These are phyloP conservation scores for Lepisosteus osseus DNA, from an alignment of 2,113 vertebrate species.

Conservation along the genomic window DNA sequence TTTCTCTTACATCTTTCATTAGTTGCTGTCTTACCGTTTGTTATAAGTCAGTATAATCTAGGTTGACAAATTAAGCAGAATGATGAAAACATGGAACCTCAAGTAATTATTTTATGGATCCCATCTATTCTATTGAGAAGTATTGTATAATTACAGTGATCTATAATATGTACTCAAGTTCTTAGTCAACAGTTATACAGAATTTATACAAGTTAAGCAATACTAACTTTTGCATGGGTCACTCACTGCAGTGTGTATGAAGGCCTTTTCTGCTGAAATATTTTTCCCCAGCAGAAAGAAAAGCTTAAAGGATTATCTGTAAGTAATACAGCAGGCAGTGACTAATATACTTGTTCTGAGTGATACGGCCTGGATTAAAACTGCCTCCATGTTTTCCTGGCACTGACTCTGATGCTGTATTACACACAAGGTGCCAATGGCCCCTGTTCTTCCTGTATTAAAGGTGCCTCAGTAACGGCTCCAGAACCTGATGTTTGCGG, in stretches of 20 bases:
- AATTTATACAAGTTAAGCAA: constrained; percentile 14
- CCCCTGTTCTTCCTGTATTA: not conserved
- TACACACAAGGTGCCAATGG: not conserved
- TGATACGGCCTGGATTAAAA: constrained; percentile 24
- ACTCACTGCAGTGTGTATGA: not conserved
- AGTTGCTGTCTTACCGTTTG: too few relatives aligned
- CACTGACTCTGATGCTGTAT: not conserved
- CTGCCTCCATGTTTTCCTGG: not conserved
- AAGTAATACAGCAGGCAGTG: constrained; percentile 34
- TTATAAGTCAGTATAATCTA: too few relatives aligned
- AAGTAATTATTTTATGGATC: too few relatives aligned
- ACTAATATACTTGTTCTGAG: constrained; percentile 29
- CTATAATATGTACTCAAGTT: too few relatives aligned
- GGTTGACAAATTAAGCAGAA: too few relatives aligned
- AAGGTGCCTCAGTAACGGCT: not conserved
- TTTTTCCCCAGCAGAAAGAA: constrained; percentile 30
- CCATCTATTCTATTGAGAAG: too few relatives aligned
- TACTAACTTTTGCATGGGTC: constrained; percentile 8
- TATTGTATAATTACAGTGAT: too few relatives aligned
- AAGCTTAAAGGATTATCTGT: constrained; percentile 38
- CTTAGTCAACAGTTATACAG: not conserved
- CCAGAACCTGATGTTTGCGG: not conserved
- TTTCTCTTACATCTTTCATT: too few relatives aligned
- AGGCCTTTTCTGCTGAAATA: constrained; percentile 14
- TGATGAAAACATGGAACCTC: too few relatives aligned